These are phyloP conservation scores for Laticauda colubrina DNA, from an alignment of 2,113 vertebrate species.

Conservation along the genomic window DNA sequence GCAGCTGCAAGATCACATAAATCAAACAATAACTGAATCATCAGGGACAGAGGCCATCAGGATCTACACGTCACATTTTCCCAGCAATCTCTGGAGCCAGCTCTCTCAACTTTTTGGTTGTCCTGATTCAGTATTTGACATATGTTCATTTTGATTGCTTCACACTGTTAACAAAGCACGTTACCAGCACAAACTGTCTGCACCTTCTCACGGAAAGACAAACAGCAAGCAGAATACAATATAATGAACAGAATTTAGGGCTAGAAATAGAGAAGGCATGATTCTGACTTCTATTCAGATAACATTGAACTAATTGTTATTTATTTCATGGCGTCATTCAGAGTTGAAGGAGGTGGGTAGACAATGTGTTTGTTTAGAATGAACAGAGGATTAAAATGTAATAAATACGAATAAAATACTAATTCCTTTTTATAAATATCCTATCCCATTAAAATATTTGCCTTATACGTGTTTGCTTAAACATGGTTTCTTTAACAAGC, in stretches of 20 bases:
- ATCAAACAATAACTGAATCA: constrained; percentile 75
- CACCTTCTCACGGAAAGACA: background rate
- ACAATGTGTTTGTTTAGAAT: background rate
- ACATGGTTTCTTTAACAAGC: background rate
- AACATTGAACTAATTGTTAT: background rate
- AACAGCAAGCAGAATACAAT: background rate
- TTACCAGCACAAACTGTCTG: constrained; percentile 15
- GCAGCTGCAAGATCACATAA: constrained; percentile 71
- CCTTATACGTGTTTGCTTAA: background rate
- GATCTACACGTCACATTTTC: constrained; percentile 66
- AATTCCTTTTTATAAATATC: background rate
- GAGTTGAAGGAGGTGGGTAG: no score
- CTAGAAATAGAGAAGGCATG: background rate
- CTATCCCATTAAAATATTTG: background rate
- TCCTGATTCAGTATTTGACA: constrained; percentile 44
- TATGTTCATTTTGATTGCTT: constrained; percentile 47
- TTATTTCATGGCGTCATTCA: background rate
- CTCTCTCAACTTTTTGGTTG: constrained; percentile 55
- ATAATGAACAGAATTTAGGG: background rate
- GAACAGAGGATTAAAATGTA: background rate
- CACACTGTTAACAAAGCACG: background rate
- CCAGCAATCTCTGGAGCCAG: constrained; percentile 56
- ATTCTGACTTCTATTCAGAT: background rate
- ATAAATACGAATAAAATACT: background rate
- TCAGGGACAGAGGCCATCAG: constrained; percentile 65